These are phyloP conservation scores for Tragelaphus strepsiceros DNA, from an alignment of 2,113 vertebrate species.

Conservation along the genomic window DNA sequence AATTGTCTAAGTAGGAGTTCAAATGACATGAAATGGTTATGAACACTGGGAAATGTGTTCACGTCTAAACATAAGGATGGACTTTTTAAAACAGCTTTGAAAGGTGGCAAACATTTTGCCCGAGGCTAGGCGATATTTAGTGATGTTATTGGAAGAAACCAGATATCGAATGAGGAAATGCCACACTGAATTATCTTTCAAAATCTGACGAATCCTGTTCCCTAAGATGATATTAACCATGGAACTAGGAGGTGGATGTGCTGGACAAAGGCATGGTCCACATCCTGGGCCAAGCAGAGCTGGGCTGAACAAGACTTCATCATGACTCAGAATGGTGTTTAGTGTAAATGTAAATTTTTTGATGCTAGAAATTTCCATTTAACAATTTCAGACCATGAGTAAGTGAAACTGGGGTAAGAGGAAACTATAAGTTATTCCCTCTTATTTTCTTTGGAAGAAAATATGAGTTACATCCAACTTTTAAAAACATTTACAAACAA, in stretches of 20 bases:
- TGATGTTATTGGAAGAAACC: not conserved
- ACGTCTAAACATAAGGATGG: not conserved
- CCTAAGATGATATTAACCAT: not conserved
- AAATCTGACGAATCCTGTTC: not conserved
- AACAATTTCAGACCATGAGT: not conserved
- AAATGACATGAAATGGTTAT: not conserved
- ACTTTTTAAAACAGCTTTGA: not conserved
- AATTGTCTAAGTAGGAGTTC: not conserved
- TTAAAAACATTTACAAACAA: not conserved
- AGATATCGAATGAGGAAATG: not conserved
- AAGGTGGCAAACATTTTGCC: not conserved
- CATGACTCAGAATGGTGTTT: rapidly evolving
- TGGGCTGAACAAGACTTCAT: not conserved
- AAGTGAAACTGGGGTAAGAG: not conserved
- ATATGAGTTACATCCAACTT: not conserved
- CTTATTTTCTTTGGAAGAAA: not conserved
- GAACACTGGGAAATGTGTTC: not conserved
- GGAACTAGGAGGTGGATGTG: not conserved
- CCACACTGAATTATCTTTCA: not conserved
- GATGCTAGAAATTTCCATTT: not conserved
- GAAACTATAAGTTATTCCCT: not conserved
- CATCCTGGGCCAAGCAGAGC: not conserved
- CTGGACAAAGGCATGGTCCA: not conserved
- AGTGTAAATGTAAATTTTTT: not conserved
- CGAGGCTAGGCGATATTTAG: not conserved